Conservation (phyloP, 2,797 vertebrate species). For the Pogonophryne albipinna region DNA sequence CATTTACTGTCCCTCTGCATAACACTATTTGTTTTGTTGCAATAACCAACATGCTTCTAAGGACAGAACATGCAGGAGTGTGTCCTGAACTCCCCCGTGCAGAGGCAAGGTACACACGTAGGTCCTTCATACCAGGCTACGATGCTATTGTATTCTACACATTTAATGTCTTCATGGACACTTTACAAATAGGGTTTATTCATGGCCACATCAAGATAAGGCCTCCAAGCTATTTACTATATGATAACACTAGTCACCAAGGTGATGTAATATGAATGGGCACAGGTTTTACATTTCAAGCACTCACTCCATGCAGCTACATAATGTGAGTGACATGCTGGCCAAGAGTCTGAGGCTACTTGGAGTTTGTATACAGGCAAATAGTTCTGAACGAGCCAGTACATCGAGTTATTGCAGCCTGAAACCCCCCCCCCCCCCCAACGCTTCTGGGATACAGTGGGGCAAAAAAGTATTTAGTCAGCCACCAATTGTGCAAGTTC, state of each 20-base stretch:
- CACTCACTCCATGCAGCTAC: background rate
- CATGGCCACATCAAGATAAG: conserved; percentile 18
- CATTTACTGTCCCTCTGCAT: background rate
- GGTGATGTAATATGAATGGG: conserved; percentile 16
- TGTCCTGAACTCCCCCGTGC: conserved; percentile 12
- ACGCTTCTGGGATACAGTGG: background rate
- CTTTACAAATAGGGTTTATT: conserved; percentile 19
- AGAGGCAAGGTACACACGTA: conserved; percentile 38
- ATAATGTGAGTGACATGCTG: background rate
- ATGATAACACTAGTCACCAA: conserved; percentile 13
- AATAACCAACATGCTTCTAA: conserved; percentile 5
- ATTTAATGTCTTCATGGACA: conserved; percentile 10
- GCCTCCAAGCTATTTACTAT: conserved; percentile 18
- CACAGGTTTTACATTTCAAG: conserved; percentile 37
- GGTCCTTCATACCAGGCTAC: conserved; percentile 20
- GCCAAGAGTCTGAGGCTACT: background rate
- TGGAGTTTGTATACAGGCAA: conserved; percentile 6
- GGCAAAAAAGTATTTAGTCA: too few relatives aligned
- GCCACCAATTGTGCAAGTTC: too few relatives aligned
- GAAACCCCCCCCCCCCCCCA: too few relatives aligned
- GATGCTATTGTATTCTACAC: conserved; percentile 15
- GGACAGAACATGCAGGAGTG: conserved; percentile 12
- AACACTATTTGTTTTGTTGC: conserved; percentile 12
- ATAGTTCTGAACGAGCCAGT: background rate
- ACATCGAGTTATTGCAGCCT: background rate